Evolutionary conservation across 2,888 invertebrate species (phyloP), one percentile per base, ranked within the genome.

Genomic region (Drosophila meridiana): DNA sequence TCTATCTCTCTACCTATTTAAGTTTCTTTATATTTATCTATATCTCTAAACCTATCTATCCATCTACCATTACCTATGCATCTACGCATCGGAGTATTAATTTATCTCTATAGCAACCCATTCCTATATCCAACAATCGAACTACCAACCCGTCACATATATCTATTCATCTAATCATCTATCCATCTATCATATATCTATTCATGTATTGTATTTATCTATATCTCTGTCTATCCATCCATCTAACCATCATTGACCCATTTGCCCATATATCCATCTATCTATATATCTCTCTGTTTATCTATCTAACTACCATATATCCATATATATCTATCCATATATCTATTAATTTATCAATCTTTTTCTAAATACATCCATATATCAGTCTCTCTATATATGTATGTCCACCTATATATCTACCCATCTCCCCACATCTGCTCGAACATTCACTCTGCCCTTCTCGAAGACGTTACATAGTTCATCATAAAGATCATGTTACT

Each of bases 401-500:
- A 50, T 32, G 20, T 20, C 20, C 20, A 20, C 20, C 0, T 32
- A 48, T n/a, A n/a, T n/a, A n/a, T 48, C 30, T 9, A 11, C n/a
- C n/a, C 14, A 20, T 20, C 26, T 36, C 3, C 3, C 6, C 26
- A 9, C 5, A 32, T 50, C n/a, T 5, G 8, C 7, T n/a, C n/a
- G n/a, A 48, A 8, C 26, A 26, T 7, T 36, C 53, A 2, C 11
- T 4, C 0, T 1, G 6, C 11, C 32, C 20, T n/a, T 9, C 28
- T 45, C 0, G 4, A 34, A 34, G 26, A 28, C 26, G 53, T 53
- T 38, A 28, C 56, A 30, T 11, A 26, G 28, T 11, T 7, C 56
- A 42, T 56, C n/a, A 30, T n/a, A 42, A 56, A 42, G n/a, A 30
- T 30, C 28, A 34, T 14, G 20, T 14, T 48, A 45, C 52, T 45